Evolutionary conservation across 2,888 invertebrate genomes (phyloP).

Genomic region (Stramonita haemastoma): DNA sequence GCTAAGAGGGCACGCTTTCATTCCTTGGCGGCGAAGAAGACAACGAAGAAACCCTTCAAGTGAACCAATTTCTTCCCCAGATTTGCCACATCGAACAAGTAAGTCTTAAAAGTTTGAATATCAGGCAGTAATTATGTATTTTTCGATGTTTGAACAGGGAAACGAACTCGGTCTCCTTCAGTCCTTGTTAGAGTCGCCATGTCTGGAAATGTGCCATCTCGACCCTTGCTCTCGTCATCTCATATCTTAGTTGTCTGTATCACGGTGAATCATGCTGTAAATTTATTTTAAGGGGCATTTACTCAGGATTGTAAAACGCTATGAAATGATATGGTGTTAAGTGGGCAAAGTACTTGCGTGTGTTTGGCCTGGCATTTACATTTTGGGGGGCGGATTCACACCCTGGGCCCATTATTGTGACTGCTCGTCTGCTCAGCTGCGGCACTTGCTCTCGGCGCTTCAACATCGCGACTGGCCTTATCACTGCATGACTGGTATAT

Average conservation of each 20-base stretch:
- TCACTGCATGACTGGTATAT: conserved; percentile 12
- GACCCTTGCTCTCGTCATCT: conserved; percentile 19
- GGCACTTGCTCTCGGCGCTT: too few relatives aligned
- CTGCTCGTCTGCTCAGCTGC: too few relatives aligned
- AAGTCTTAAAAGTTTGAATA: not conserved
- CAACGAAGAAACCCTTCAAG: not conserved
- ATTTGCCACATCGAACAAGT: conserved; percentile 31
- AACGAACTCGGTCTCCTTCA: conserved; percentile 1
- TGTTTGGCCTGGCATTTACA: too few relatives aligned
- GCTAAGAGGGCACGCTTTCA: not conserved
- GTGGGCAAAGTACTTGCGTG: not conserved
- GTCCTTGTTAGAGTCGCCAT: not conserved
- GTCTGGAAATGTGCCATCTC: conserved; percentile 6
- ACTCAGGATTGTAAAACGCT: too few relatives aligned
- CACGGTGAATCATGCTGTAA: too few relatives aligned
- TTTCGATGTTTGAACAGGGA: not conserved
- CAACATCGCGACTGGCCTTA: too few relatives aligned
- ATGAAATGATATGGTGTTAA: not conserved
- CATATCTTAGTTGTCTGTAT: not conserved
- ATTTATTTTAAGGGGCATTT: too few relatives aligned
- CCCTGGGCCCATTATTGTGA: not conserved
- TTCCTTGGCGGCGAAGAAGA: not conserved
- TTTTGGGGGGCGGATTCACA: conserved; percentile 5
- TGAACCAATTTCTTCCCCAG: not conserved
- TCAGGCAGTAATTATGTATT: not conserved